These are phyloP conservation scores for Oxytorus armatus DNA, from an alignment of 2,888 invertebrate genomes.

Conservation along the genomic window DNA sequence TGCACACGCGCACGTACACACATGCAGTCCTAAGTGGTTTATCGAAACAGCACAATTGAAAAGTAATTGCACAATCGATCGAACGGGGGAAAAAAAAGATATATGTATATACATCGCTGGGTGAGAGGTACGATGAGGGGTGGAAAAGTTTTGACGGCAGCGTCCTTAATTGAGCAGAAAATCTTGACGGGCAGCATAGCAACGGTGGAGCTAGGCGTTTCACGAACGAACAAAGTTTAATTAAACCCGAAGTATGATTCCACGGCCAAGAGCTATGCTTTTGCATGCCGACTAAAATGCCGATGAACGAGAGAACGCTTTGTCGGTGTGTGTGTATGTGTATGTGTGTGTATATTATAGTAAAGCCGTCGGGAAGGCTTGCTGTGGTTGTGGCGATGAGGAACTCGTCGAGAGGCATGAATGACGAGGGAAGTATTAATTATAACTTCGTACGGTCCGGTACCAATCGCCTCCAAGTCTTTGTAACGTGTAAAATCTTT, in stretches of 20 bases:
- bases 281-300: conserved; percentile 20
- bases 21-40: not conserved
- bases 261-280: conserved; percentile 23
- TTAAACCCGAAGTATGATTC: conserved; percentile 64
- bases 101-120: not conserved
- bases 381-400: conserved; percentile 21
- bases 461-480: conserved; percentile 22
- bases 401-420: conserved; percentile 1
- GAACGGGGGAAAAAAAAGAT: conserved; percentile 17
- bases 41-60: conserved; percentile 12
- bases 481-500: conserved; percentile 15
- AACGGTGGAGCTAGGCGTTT: conserved; percentile 16
- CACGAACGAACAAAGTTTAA: conserved; percentile 63
- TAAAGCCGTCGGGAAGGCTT: conserved; percentile 27
- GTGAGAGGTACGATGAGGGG: not conserved
- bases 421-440: conserved; percentile 46
- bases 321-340: not conserved
- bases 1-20: not conserved
- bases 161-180: conserved; percentile 66
- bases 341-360: not conserved
- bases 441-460: conserved; percentile 44
- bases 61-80: conserved; percentile 38
- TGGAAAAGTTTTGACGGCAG: conserved; percentile 45
- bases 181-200: conserved; percentile 49
- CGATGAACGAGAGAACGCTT: conserved; percentile 16